Evolutionary conservation across 1,140 invertebrate species (phyloP).

Genomic region (Aphelinus atriplicis): DNA sequence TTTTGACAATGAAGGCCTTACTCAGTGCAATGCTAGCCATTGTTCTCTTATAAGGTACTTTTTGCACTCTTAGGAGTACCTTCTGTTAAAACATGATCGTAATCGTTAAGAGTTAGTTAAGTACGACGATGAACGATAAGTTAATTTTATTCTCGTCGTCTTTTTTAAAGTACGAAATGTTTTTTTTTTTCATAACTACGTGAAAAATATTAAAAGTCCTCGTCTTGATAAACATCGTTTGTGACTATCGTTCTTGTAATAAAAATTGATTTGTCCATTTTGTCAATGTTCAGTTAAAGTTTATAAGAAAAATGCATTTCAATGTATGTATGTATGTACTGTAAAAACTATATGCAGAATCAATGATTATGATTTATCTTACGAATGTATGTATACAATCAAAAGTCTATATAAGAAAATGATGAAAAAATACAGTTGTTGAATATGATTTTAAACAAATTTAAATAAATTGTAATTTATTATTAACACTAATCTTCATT

Average conservation of each 20-base stretch:
- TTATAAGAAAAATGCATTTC: conserved; percentile 27
- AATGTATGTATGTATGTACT: conserved; percentile 33
- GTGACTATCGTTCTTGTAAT: conserved; percentile 10
- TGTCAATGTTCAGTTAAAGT: conserved; percentile 26
- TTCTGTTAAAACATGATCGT: neutral
- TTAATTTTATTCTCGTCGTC: neutral
- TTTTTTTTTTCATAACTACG: conserved; percentile 7
- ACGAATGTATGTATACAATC: conserved; percentile 40
- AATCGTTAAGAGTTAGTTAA: neutral
- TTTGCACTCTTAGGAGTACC: neutral
- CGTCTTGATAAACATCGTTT: conserved; percentile 24
- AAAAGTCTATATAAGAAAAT: conserved; percentile 26
- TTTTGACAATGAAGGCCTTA: conserved; percentile 32
- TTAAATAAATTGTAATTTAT: conserved; percentile 59
- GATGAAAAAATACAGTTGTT: conserved; percentile 57
- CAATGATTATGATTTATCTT: too few species aligned
- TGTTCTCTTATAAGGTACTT: conserved; percentile 1
- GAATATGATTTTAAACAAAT: conserved; percentile 54
- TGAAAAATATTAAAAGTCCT: conserved; percentile 11
- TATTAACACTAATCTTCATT: conserved; percentile 33
- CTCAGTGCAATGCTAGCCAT: conserved; percentile 24
- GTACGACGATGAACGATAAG: too few species aligned
- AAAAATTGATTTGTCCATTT: conserved; percentile 22
- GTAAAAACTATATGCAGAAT: conserved; percentile 20
- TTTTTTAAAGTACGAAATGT: conserved; percentile 9